phyloP scores from a whole-genome alignment of 2,113 vertebrate species.

The Rhinogobius similis region DNA sequence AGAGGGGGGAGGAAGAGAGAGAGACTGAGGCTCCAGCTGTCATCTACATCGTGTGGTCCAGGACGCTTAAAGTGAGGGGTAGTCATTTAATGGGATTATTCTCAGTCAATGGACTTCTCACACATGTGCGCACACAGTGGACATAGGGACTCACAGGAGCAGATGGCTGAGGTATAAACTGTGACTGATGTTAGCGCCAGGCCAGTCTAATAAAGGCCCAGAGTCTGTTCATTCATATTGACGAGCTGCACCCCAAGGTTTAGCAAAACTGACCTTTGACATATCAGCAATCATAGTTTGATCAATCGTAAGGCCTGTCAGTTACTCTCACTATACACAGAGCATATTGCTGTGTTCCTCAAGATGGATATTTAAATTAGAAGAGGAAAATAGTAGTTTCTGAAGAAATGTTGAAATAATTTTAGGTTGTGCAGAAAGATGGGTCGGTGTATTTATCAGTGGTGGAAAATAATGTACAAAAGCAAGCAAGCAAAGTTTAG shows the following conservation, averaged over 20 bases:
- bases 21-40: slow-evolving; percentile 50
- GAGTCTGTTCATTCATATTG: slow-evolving; percentile 53
- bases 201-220: slow-evolving; percentile 47
- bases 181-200: slow-evolving; percentile 55
- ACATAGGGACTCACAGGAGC: slow-evolving; percentile 26
- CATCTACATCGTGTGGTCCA: slow-evolving; percentile 38
- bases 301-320: not conserved
- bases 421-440: no score
- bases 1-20: not conserved
- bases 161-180: slow-evolving; percentile 70
- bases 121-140: slow-evolving; percentile 16
- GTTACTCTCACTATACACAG: not conserved
- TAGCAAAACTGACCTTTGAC: slow-evolving; percentile 41
- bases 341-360: not conserved
- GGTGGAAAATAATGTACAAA: no score
- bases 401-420: not conserved
- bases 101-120: slow-evolving; percentile 61
- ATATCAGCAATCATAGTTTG: slow-evolving; percentile 30
- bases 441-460: no score
- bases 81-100: slow-evolving; percentile 75
- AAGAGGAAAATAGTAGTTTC: not conserved
- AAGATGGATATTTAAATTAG: not conserved
- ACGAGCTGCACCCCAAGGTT: slow-evolving; percentile 48
- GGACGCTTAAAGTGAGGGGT: slow-evolving; percentile 56
- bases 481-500: no score